Evolutionary conservation across 2,113 vertebrate genomes (phyloP), one percentile per base, ranked within the genome.

Genomic region (Sciurus niger): DNA sequence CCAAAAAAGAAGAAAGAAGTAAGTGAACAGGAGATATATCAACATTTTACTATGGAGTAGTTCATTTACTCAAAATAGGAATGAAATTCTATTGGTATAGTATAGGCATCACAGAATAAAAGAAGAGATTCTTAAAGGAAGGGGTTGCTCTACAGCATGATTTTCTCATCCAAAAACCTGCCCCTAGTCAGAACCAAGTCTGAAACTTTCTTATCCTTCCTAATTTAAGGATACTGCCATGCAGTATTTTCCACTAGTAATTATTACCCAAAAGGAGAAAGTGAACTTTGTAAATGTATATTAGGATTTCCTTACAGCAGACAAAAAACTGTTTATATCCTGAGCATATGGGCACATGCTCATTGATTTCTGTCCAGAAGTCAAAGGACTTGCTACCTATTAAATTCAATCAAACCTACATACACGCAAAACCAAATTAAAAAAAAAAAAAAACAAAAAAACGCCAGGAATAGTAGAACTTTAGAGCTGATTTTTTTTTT

Each of bases 1-100:
- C 60, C 60, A 63, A 25, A 25, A 40, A 40, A 40, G 4, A 25
- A 25, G 24, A 25, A 60, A 78, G 80, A 90, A 89, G 51, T 78
- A 94, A 97, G 53, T 85, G 82, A 95, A n/a, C 78, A 90, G 30
- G 80, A 73, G 25, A 90, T 53, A 93, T 37, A 96, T 37, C 90
- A 95, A 53, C 65, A 98, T 93, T 96, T 96, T 89, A 95, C 91
- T 83, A 90, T 78, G 68, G 17, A 94, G 84, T 65, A 80, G 46
- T 65, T 89, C 53, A 65, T 58, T 95, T 10, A 73, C 13, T 22
- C 32, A 80, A 65, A 93, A 83, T 70, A 80, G 58, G 22, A 95
- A 83, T 80, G 78, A 91, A 72, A 84, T 89, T 65, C 25, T 24
- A 60, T 22, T 70, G 65, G 55, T 70, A 80, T 93, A 84, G 84